Evolutionary conservation across 2,888 invertebrate genomes (phyloP), one percentile per base, ranked within the genome.

Genomic region (Hesperia comma): DNA sequence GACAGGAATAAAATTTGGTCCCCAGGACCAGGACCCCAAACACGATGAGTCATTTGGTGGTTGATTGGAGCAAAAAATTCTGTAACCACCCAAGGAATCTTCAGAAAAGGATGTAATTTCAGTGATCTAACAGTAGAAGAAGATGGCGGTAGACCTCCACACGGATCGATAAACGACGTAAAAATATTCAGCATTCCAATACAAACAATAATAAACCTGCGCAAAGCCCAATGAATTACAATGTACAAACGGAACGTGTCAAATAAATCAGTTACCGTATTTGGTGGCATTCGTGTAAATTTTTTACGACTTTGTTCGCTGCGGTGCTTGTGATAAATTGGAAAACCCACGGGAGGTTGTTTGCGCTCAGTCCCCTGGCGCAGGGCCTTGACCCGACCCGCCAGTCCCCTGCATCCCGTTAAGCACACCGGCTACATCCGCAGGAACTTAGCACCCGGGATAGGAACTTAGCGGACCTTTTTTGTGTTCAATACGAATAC

Each of bases 371-470:
- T 61, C 62, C 55, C 49, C 57, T 62, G 61, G 17, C 58, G 15
- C 58, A 17, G 58, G 15, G 43, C 32, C 51, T 41, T 15, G 40
- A n/a, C 63, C 26, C 63, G 69, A 21, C 60, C 75, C 74, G 70
- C 72, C 26, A 26, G 3, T 26, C 71, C 21, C 49, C 57, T 19
- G 41, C 54, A 68, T 64, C 70, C 76, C 78, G 80, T 84, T 81
- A 83, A 74, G 68, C 75, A 78, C 83, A 81, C 76, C 76, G 77
- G 80, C 75, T 77, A 78, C 81, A 75, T 69, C 41, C 67, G 32
- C 17, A 43, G 55, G 63, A 55, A 8, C 17, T 32, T 46, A 40
- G 26, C 57, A 57, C 26, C 40, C 51, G 5, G 26, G 26, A 26
- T 26, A 26, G 26, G 26, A 26, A 26, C 26, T 26, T 26, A 26